A percentile compares a stretch with the other conserved stretches of the same genome.
These are phyloP conservation scores for Cotesia congregata DNA, from an alignment of 2,888 invertebrate genomes.

Conservation along the genomic window DNA sequence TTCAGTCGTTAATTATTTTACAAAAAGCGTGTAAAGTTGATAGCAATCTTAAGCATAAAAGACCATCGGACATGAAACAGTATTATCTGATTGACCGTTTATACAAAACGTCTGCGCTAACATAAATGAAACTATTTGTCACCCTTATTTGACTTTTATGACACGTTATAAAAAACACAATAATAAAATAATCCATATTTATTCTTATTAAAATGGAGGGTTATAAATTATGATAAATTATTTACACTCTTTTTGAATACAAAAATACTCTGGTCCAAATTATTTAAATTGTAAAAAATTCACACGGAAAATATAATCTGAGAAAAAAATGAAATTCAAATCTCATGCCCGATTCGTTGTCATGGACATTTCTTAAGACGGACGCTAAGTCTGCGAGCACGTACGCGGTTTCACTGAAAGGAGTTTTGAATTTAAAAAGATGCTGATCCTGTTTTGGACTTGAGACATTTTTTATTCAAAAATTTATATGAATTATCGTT, in stretches of 20 bases:
- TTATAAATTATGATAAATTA: neutral
- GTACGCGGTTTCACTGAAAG: neutral
- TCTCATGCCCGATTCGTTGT: neutral
- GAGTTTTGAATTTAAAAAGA: neutral
- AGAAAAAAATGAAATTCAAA: neutral
- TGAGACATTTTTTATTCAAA: too few relatives aligned
- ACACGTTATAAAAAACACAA: neutral
- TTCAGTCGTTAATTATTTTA: too few relatives aligned
- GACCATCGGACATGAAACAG: neutral
- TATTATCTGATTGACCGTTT: neutral
- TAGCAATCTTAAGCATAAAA: neutral
- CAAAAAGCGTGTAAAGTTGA: neutral
- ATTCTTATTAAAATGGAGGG: neutral
- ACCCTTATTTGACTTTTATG: constrained; percentile 1
- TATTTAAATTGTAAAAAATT: neutral
- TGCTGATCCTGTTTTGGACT: too few relatives aligned
- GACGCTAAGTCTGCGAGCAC: neutral
- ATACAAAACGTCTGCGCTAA: neutral
- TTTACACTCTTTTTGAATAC: neutral
- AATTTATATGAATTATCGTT: too few relatives aligned
- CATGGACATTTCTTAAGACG: neutral
- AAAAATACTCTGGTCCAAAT: neutral
- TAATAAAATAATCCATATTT: neutral
- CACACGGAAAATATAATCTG: neutral
- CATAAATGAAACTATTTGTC: neutral